A percentile compares a stretch with the other conserved stretches of the same genome.
These are phyloP conservation scores for Thamnaconus septentrionalis DNA, from an alignment of 2,113 vertebrate species.

Conservation along the genomic window DNA sequence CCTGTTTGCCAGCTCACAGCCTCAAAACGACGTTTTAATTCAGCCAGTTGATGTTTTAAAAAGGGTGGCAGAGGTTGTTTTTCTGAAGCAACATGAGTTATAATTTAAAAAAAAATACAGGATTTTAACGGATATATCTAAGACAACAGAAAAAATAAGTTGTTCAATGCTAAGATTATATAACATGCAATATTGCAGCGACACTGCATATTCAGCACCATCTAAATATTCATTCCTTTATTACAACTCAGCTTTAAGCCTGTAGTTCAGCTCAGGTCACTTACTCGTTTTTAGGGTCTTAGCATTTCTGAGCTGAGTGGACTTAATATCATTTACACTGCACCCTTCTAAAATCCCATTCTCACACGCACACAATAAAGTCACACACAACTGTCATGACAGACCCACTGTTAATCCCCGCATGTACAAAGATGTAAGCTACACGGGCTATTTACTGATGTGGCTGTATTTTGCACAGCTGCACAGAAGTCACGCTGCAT, in stretches of 20 bases:
- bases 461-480: neutral
- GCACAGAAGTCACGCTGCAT: neutral
- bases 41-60: no score
- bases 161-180: no score
- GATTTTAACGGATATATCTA: no score
- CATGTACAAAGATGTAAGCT: slow-evolving; percentile 1
- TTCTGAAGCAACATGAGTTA: neutral
- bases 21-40: no score
- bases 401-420: slow-evolving; percentile 12
- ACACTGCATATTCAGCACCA: no score
- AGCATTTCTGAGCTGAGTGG: slow-evolving; percentile 1
- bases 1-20: no score
- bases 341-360: neutral
- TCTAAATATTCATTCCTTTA: no score
- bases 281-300: neutral
- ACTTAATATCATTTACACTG: slow-evolving; percentile 8
- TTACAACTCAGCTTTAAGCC: no score
- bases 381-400: neutral
- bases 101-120: no score
- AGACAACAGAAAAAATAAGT: no score
- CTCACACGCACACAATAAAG: neutral
- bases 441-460: slow-evolving; percentile 6
- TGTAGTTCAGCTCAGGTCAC: neutral
- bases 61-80: neutral
- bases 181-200: no score